A percentile compares a stretch with the other conserved stretches of the same genome.
Conservation (phyloP, 1,140 invertebrate species). For the Andrena cerasifolii region DNA sequence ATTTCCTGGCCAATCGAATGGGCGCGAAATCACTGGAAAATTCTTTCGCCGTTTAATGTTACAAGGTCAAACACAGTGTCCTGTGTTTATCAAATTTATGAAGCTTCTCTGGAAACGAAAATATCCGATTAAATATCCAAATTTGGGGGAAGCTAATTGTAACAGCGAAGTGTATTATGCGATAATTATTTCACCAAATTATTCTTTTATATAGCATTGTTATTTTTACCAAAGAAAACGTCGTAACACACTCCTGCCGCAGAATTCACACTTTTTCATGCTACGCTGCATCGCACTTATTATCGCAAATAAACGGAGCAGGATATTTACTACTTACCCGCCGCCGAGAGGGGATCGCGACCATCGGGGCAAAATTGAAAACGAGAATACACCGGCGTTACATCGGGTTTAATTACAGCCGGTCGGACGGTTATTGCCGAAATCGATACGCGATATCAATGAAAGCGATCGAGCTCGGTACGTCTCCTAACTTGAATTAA, state of each 20-base stretch:
- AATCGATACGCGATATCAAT: constrained; percentile 41
- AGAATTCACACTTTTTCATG: not conserved
- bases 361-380: not conserved
- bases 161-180: too few relatives aligned
- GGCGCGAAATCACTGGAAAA: not conserved
- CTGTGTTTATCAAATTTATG: too few relatives aligned
- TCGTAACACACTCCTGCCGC: too few relatives aligned
- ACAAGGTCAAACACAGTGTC: too few relatives aligned
- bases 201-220: too few relatives aligned
- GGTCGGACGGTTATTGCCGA: constrained; percentile 15
- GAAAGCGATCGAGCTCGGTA: not conserved
- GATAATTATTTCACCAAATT: too few relatives aligned
- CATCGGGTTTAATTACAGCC: constrained; percentile 22
- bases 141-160: too few relatives aligned
- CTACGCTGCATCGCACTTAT: too few relatives aligned
- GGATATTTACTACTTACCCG: not conserved
- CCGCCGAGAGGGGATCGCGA: not conserved
- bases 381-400: not conserved
- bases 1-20: constrained; percentile 1
- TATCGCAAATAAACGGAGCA: not conserved
- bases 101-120: too few relatives aligned
- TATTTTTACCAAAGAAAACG: too few relatives aligned
- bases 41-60: not conserved
- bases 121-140: too few relatives aligned
- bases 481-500: constrained; percentile 1